Percentiles rank a stretch among this genome's conserved stretches.
Evolutionary conservation across 1,140 invertebrate genomes (phyloP).

Genomic region (Bombus impatiens): DNA sequence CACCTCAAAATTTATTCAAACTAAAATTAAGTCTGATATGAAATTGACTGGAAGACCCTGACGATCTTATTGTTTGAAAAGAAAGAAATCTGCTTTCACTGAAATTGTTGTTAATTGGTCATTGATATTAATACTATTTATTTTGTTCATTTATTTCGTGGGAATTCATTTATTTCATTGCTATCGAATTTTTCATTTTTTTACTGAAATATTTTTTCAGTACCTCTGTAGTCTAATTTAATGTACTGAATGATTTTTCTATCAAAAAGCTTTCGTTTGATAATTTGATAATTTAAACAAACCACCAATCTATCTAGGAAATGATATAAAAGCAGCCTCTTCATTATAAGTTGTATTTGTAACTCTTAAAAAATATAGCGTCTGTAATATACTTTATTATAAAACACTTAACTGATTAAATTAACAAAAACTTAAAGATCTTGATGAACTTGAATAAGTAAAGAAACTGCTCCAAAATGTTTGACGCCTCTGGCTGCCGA

Average conservation of each 20-base stretch:
- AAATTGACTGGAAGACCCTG: background rate
- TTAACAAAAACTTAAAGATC: too few species aligned
- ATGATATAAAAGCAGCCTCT: too few species aligned
- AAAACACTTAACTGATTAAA: too few species aligned
- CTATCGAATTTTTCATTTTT: background rate
- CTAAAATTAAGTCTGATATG: background rate
- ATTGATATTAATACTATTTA: background rate
- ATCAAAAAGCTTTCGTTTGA: background rate
- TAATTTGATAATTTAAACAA: background rate
- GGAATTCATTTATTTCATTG: background rate
- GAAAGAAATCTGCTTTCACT: background rate
- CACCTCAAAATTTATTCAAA: background rate
- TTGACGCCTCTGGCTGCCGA: background rate
- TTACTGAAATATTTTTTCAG: rapidly evolving
- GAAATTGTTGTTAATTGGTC: background rate
- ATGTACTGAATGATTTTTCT: background rate
- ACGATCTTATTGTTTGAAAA: background rate
- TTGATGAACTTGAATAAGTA: background rate
- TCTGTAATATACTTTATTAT: too few species aligned
- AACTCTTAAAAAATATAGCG: too few species aligned
- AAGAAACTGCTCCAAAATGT: background rate
- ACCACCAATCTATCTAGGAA: background rate
- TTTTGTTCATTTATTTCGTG: too few species aligned
- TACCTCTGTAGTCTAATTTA: background rate
- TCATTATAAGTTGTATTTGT: too few species aligned